Evolutionary conservation across 2,113 vertebrate genomes (phyloP).

Genomic region (Megaceryle torquata): DNA sequence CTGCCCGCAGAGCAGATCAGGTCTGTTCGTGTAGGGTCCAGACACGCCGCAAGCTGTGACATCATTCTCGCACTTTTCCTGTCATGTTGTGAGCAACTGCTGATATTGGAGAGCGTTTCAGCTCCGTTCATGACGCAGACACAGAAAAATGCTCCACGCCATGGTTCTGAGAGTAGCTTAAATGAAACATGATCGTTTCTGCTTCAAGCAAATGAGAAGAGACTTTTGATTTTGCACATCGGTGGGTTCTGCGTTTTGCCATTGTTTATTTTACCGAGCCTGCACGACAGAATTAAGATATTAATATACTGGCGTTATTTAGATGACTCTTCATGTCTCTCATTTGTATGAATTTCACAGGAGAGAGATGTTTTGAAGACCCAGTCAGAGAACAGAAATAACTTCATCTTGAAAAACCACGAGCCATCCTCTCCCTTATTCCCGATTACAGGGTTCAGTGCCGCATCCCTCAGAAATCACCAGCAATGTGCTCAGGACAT

Average conservation of each 20-base stretch:
- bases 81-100: background rate
- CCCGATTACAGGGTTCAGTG: background rate
- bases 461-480: background rate
- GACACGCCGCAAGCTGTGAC: background rate
- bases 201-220: background rate
- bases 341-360: background rate
- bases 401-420: background rate
- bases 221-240: background rate
- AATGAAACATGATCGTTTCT: background rate
- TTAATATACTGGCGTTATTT: background rate
- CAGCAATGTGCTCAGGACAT: fast-evolving
- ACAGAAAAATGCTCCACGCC: background rate
- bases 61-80: background rate
- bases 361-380: background rate
- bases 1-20: background rate
- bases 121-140: background rate
- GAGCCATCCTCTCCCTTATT: background rate
- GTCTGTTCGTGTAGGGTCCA: background rate
- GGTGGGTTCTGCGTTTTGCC: background rate
- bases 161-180: background rate
- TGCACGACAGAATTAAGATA: background rate
- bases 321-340: background rate
- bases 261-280: background rate
- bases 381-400: background rate
- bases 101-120: background rate